Conservation (phyloP, 2,113 vertebrate species). For the Mirounga angustirostris region DNA sequence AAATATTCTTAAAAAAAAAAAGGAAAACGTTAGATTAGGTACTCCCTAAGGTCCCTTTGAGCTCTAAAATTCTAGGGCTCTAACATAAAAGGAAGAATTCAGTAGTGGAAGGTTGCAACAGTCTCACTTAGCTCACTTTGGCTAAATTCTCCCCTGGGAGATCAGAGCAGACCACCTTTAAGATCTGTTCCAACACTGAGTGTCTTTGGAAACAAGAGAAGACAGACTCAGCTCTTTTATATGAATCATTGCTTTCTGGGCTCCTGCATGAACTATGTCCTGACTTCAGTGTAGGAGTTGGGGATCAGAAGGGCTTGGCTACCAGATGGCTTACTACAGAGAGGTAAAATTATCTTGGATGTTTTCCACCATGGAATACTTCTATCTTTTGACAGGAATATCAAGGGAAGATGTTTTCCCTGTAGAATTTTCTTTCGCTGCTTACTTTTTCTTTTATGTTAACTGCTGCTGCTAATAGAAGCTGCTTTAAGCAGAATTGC, state of each 20-base stretch:
- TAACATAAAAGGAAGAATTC: constrained; percentile 11
- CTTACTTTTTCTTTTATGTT: constrained; percentile 48
- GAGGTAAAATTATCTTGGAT: not conserved
- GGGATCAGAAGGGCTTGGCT: constrained; percentile 3
- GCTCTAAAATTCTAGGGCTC: constrained; percentile 4
- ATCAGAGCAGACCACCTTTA: not conserved
- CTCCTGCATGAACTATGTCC: not conserved
- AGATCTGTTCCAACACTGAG: not conserved
- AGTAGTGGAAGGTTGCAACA: not conserved
- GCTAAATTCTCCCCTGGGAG: constrained; percentile 18
- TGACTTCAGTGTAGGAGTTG: not conserved
- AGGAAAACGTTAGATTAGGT: not conserved
- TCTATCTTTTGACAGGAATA: constrained; percentile 47
- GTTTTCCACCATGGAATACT: not conserved
- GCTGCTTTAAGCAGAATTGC: constrained; percentile 23
- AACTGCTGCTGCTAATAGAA: constrained; percentile 45
- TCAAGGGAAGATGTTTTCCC: constrained; percentile 20
- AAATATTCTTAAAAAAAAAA: not conserved
- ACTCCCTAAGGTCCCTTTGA: not conserved
- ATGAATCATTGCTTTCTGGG: constrained; percentile 30
- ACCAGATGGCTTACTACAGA: not conserved
- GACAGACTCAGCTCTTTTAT: constrained; percentile 4
- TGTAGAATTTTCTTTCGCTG: not conserved
- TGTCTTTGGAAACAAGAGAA: constrained; percentile 20
- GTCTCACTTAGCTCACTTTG: not conserved